Evolutionary conservation across 2,888 invertebrate genomes (phyloP), one percentile per base, ranked within the genome.

Genomic region (Chrysotoxum bicinctum): DNA sequence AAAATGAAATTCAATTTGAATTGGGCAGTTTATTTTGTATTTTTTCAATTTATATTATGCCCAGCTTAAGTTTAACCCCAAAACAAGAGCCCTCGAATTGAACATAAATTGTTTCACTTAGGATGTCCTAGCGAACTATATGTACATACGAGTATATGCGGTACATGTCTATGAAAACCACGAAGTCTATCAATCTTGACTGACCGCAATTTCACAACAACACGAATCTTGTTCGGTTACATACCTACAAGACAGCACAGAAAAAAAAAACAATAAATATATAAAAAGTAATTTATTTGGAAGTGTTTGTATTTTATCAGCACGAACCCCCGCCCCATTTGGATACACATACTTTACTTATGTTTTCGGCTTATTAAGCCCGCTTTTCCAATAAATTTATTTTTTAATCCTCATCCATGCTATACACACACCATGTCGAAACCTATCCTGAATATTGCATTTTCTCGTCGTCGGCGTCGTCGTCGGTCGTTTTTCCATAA

Each of bases 331-430:
- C 14, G 14, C 50, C n/a, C 50, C n/a, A 10, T 48, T 48, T 48
- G 21, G 48, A 12, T 32, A 50, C 14, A 12, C 21, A 14, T 12
- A 14, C 14, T 14, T 23, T 70, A 30, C 54, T 62, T 56, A 37
- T 62, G 26, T 68, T 64, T 60, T 30, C 40, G 16, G n/a, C 56
- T n/a, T 76, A 70, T 64, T 56, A 52, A 75, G 69, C 43, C 56
- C 45, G 37, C 54, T 69, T 37, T 21, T 19, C 45, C 58, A 62
- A 66, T 64, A 73, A 43, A 74, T 60, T 68, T 75, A 74, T 64
- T 80, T 80, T 75, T 75, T 70, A 64, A 70, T 52, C 50, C 62
- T 66, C 40, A n/a, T 19, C 48, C 48, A 16, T 14, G 52, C 37
- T 35, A 14, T 7, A 56, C 35, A 26, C 3, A 16, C 19, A 23